phyloP scores from a whole-genome alignment of 2,113 vertebrate genomes.

The Cygnus atratus region DNA sequence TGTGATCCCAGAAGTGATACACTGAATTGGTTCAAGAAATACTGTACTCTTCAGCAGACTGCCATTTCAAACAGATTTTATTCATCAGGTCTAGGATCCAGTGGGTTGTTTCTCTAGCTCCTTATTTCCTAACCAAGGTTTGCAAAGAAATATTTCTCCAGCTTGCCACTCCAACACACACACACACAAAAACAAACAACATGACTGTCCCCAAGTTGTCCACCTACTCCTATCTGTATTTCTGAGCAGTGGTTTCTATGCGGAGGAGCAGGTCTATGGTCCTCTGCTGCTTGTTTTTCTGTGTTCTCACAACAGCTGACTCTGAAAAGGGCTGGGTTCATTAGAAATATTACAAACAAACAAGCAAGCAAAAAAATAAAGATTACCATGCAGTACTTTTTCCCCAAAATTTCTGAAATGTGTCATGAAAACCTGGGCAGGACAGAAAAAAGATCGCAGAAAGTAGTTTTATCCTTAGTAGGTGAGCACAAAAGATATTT shows the following conservation, averaged over 20 bases:
- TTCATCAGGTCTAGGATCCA: neutral
- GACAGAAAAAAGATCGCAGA: neutral
- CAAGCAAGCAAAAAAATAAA: neutral
- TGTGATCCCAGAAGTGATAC: neutral
- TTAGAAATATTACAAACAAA: neutral
- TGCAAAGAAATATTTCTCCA: conserved; percentile 6
- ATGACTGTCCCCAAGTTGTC: neutral
- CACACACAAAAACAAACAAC: neutral
- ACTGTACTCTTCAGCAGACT: neutral
- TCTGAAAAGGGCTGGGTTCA: neutral
- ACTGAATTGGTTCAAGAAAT: neutral
- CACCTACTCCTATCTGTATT: neutral
- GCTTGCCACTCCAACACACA: neutral
- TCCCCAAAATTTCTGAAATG: neutral
- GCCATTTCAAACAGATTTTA: neutral
- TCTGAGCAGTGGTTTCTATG: neutral
- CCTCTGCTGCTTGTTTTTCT: neutral
- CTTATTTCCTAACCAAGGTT: neutral
- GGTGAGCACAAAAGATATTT: neutral
- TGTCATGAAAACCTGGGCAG: neutral
- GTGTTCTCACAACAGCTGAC: neutral
- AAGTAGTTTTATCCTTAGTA: neutral
- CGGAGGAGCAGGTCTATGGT: neutral
- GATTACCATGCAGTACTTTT: neutral
- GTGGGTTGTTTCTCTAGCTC: neutral